These are phyloP conservation scores for Caenorhabditis briggsae DNA, from an alignment of 1,140 invertebrate species.

Conservation along the genomic window DNA sequence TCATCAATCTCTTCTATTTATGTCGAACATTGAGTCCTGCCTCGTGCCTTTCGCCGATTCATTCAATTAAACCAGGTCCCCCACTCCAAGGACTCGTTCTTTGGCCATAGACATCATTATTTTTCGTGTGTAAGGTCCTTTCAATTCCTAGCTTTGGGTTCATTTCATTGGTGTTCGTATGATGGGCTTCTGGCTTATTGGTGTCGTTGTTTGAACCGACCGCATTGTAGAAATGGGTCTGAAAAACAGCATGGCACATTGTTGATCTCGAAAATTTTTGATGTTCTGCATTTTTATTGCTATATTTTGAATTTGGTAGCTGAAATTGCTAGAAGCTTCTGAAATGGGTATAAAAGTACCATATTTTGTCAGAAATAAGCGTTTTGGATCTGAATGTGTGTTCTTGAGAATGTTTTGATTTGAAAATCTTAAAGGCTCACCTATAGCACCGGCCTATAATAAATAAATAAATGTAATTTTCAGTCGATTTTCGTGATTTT, in stretches of 20 bases:
- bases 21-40: not conserved
- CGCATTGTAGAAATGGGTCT: too few relatives aligned
- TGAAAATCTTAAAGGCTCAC: too few relatives aligned
- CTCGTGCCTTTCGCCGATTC: constrained; percentile 31
- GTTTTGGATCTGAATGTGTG: too few relatives aligned
- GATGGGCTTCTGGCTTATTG: not conserved
- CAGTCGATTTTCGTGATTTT: too few relatives aligned
- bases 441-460: too few relatives aligned
- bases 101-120: constrained; percentile 31
- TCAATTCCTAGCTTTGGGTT: not conserved
- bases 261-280: not conserved
- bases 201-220: not conserved
- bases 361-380: too few relatives aligned
- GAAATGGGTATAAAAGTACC: too few relatives aligned
- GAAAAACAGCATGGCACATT: not conserved
- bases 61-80: constrained; percentile 51
- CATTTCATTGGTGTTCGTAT: not conserved
- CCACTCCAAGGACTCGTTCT: constrained; percentile 17
- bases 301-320: not conserved
- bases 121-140: not conserved
- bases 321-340: not conserved
- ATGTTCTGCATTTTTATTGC: too few relatives aligned
- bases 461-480: too few relatives aligned
- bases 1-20: not conserved
- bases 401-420: too few relatives aligned